Conservation (phyloP, 2,113 vertebrate genomes). For the Entelurus aequoreus region DNA sequence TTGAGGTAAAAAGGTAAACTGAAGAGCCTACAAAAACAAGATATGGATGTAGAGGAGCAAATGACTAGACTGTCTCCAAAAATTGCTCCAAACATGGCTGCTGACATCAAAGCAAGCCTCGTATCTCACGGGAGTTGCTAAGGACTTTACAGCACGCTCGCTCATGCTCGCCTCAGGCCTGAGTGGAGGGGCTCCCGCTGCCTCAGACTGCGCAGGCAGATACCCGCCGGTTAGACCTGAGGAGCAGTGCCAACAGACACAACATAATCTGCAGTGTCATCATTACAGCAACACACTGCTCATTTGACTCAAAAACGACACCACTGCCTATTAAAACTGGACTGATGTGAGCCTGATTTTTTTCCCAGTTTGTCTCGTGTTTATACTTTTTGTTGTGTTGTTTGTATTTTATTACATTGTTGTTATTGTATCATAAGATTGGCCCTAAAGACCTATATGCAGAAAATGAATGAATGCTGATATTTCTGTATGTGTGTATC, state of each 20-base stretch:
- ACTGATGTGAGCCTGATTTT: too few relatives aligned
- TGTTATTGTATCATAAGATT: too few relatives aligned
- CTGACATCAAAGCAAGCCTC: slow-evolving; percentile 71
- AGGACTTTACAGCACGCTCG: slow-evolving; percentile 60
- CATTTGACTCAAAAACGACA: not conserved
- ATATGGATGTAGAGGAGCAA: slow-evolving; percentile 21
- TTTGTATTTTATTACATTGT: too few relatives aligned
- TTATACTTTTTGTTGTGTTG: too few relatives aligned
- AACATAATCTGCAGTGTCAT: slow-evolving; percentile 24
- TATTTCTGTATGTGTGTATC: too few relatives aligned
- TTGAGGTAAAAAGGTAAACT: slow-evolving; percentile 10
- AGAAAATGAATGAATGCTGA: too few relatives aligned
- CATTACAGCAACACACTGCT: not conserved
- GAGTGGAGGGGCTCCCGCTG: slow-evolving; percentile 39
- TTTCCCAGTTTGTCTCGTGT: too few relatives aligned
- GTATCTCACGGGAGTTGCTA: slow-evolving; percentile 68
- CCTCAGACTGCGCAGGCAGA: slow-evolving; percentile 46
- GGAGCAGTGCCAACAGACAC: slow-evolving; percentile 28
- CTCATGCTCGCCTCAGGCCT: slow-evolving; percentile 53
- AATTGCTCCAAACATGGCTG: slow-evolving; percentile 64
- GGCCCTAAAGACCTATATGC: too few relatives aligned
- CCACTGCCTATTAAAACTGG: not conserved
- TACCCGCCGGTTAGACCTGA: slow-evolving; percentile 49
- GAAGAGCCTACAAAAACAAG: slow-evolving; percentile 2
- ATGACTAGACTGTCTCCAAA: slow-evolving; percentile 29